phyloP scores from a whole-genome alignment of 2,797 vertebrate species.

The Uromys caudimaculatus region DNA sequence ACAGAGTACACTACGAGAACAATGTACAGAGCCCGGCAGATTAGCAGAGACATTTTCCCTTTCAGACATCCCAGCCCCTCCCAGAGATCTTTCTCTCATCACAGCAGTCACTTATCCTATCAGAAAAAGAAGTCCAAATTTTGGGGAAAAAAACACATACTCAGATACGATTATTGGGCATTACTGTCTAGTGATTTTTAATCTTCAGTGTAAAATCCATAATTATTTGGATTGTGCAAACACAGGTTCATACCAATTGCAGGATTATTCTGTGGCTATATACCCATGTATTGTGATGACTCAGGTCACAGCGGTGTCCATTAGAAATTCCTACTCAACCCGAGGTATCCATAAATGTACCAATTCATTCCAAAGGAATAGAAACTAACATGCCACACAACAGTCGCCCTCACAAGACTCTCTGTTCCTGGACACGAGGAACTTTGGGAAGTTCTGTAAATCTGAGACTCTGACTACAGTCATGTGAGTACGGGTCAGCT shows the following conservation, averaged over 20 bases:
- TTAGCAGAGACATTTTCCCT: background rate
- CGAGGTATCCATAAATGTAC: background rate
- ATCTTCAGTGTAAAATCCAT: background rate
- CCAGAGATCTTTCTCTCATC: background rate
- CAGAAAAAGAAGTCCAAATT: background rate
- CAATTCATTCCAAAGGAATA: background rate
- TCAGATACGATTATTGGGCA: background rate
- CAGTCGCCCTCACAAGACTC: background rate
- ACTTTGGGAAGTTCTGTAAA: background rate
- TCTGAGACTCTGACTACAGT: background rate
- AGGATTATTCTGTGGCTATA: background rate
- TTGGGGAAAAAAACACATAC: background rate
- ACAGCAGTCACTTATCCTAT: background rate
- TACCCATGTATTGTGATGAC: background rate
- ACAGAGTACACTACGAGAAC: background rate
- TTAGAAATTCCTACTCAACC: background rate
- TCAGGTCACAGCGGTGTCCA: background rate
- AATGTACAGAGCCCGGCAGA: too few species aligned
- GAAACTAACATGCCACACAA: background rate
- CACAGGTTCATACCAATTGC: background rate
- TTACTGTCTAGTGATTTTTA: background rate
- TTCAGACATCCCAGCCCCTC: background rate
- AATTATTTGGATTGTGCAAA: background rate
- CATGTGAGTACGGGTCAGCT: background rate
- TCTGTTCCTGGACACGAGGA: background rate